A percentile compares a stretch with the other conserved stretches of the same genome.
These are phyloP conservation scores for Apis laboriosa DNA, from an alignment of 1,140 invertebrate genomes.

Conservation along the genomic window DNA sequence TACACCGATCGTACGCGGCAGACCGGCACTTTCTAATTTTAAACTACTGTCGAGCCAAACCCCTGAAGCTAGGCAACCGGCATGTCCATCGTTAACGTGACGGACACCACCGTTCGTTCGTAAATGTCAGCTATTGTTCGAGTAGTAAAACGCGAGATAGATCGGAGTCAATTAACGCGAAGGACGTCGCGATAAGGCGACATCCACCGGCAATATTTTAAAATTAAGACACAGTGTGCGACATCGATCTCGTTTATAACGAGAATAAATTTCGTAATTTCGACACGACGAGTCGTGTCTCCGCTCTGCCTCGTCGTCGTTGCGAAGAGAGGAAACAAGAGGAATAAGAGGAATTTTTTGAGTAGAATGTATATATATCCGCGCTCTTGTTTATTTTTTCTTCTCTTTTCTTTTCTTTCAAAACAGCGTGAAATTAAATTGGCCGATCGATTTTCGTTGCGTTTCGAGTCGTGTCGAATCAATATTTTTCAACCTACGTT, in stretches of 20 bases:
- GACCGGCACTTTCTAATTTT: neutral
- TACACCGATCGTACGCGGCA: neutral
- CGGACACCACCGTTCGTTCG: constrained; percentile 10
- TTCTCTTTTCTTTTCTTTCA: neutral
- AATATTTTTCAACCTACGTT: neutral
- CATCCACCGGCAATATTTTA: constrained; percentile 37
- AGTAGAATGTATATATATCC: neutral
- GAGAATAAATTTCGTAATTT: neutral
- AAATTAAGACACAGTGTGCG: constrained; percentile 18
- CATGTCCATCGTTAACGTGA: neutral
- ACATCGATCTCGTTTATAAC: constrained; percentile 16
- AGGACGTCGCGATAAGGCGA: constrained; percentile 34
- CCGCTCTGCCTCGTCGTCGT: neutral
- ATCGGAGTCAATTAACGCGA: constrained; percentile 25
- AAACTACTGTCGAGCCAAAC: neutral
- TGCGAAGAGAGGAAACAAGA: neutral
- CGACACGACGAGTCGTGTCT: neutral
- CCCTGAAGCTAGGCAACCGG: neutral
- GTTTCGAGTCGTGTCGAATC: neutral
- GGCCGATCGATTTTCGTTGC: neutral
- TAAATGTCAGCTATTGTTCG: neutral
- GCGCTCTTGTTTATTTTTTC: too few species aligned
- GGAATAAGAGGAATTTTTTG: neutral
- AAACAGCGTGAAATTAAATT: constrained; percentile 11
- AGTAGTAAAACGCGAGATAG: neutral